Evolutionary conservation across 2,888 invertebrate genomes (phyloP).

Genomic region (Morpho achilles): DNA sequence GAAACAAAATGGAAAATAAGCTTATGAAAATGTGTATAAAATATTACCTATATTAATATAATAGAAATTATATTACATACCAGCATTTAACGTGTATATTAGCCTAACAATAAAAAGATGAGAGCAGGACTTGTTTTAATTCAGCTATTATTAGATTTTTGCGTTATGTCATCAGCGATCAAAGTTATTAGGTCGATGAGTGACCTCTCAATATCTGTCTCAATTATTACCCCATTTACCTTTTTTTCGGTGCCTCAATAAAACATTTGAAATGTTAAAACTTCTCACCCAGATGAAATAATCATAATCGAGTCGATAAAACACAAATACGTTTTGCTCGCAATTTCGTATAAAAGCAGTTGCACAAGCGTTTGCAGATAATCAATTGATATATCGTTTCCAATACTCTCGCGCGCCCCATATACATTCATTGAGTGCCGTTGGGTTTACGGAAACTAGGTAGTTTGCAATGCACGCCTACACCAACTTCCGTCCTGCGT

Average conservation of each 20-base stretch:
- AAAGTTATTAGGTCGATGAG: too few species aligned
- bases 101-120: too few species aligned
- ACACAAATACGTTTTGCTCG: not conserved
- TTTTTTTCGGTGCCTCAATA: too few species aligned
- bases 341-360: not conserved
- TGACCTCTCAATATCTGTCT: too few species aligned
- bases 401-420: conserved; percentile 12
- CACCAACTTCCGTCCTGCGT: conserved; percentile 62
- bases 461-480: conserved; percentile 59
- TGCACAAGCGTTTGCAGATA: conserved; percentile 5
- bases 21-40: not conserved
- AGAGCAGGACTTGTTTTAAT: too few species aligned
- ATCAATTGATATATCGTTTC: conserved; percentile 10
- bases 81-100: too few species aligned
- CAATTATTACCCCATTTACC: too few species aligned
- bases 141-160: too few species aligned
- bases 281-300: too few species aligned
- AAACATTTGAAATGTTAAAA: too few species aligned
- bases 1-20: not conserved
- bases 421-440: conserved; percentile 17
- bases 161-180: too few species aligned
- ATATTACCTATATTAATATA: not conserved
- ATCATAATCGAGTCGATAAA: not conserved
- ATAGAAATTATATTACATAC: too few species aligned
- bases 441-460: conserved; percentile 47